Percentiles rank a stretch among this genome's conserved stretches.
phyloP scores from a whole-genome alignment of 2,888 invertebrate species.

The Epicampocera succincta region DNA sequence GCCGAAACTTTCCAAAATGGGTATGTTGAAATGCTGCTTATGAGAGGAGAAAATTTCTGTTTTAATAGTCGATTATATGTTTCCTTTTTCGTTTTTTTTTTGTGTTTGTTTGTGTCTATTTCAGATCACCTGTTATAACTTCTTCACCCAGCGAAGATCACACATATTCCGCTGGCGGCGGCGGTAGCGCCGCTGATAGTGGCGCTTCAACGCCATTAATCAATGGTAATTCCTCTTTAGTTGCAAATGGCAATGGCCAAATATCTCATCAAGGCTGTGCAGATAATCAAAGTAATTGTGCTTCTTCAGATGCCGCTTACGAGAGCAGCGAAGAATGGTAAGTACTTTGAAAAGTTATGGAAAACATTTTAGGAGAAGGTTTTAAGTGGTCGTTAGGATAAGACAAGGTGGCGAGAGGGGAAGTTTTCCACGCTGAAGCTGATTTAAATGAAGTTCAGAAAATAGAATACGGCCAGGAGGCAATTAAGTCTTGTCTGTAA shows the following conservation, averaged over 20 bases:
- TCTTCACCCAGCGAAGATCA: constrained; percentile 96
- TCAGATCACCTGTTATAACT: constrained; percentile 86
- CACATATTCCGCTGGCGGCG: constrained; percentile 89
- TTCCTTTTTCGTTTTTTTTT: constrained; percentile 7
- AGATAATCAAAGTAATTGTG: constrained; percentile 81
- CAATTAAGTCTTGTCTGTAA: too few species aligned
- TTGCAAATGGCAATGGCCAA: constrained; percentile 66
- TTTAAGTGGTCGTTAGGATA: too few species aligned
- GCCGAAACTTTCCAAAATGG: constrained; percentile 81
- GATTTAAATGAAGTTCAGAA: too few species aligned
- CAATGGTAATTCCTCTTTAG: constrained; percentile 75
- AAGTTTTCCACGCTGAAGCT: too few species aligned
- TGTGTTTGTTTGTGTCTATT: constrained; percentile 45
- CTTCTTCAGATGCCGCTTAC: constrained; percentile 84
- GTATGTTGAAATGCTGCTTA: constrained; percentile 71
- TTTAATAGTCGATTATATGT: background rate
- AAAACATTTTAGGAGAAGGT: too few species aligned
- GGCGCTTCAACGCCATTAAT: constrained; percentile 75
- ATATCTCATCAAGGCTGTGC: constrained; percentile 71
- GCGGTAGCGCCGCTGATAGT: constrained; percentile 73
- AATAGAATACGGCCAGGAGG: too few species aligned
- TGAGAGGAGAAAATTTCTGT: background rate
- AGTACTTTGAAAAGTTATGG: too few species aligned
- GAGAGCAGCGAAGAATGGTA: constrained; percentile 84
- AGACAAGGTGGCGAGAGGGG: too few species aligned